phyloP scores from a whole-genome alignment of 2,888 invertebrate species.

The Andrena camellia region DNA sequence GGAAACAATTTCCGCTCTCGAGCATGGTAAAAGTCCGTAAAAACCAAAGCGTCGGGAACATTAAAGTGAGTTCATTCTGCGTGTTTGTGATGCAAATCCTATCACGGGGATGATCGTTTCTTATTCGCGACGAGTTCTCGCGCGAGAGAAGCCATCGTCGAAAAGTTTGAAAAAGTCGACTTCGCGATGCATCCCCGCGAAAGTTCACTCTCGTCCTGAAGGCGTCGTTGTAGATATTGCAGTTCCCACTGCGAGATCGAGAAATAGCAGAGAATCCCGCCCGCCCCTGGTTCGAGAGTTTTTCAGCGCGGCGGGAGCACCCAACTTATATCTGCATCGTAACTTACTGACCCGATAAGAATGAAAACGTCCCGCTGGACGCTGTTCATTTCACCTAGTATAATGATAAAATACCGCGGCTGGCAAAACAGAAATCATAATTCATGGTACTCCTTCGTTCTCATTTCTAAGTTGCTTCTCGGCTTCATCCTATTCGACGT shows the following conservation, averaged over 20 bases:
- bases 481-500: not conserved
- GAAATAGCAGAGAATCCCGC: slow-evolving; percentile 8
- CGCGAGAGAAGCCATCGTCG: not conserved
- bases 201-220: slow-evolving; percentile 23
- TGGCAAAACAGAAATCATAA: not conserved
- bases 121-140: slow-evolving; percentile 6
- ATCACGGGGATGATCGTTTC: slow-evolving; percentile 6
- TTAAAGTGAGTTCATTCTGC: not conserved
- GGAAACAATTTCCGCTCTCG: not conserved
- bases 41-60: not conserved
- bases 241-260: slow-evolving; percentile 2
- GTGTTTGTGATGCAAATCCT: slow-evolving; percentile 12
- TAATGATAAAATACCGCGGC: slow-evolving; percentile 8
- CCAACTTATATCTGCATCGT: slow-evolving; percentile 36
- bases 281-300: not conserved
- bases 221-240: slow-evolving; percentile 9
- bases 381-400: slow-evolving; percentile 6
- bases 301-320: not conserved
- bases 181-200: not conserved
- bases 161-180: slow-evolving; percentile 21
- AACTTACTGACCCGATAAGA: slow-evolving; percentile 35
- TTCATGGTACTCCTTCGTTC: not conserved
- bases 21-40: not conserved
- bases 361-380: slow-evolving; percentile 21
- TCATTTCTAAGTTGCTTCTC: not conserved